phyloP scores from a whole-genome alignment of 2,113 vertebrate species.

The Hydrolagus affinis region DNA sequence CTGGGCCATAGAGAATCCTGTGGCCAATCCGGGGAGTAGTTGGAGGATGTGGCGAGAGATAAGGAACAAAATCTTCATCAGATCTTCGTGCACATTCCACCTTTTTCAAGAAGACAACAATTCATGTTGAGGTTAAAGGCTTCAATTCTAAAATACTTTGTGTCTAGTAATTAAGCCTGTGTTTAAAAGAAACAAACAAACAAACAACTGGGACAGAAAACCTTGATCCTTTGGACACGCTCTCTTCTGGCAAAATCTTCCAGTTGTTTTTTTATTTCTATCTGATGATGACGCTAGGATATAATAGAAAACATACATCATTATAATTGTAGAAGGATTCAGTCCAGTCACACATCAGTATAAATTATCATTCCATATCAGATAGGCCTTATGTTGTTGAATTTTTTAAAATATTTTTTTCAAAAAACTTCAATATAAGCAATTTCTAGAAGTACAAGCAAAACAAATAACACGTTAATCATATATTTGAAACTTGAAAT shows the following conservation, averaged over 20 bases:
- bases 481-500: no score
- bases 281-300: constrained; percentile 64
- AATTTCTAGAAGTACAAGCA: no score
- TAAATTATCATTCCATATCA: no score
- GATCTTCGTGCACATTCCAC: constrained; percentile 50
- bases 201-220: constrained; percentile 39
- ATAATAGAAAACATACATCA: neutral
- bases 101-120: constrained; percentile 49
- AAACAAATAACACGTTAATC: no score
- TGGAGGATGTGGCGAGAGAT: constrained; percentile 65
- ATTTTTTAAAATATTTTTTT: no score
- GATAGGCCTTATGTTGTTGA: no score
- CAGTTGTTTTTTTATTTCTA: constrained; percentile 64
- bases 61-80: constrained; percentile 46
- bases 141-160: neutral
- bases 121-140: neutral
- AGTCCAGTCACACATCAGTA: no score
- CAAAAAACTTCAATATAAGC: no score
- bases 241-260: constrained; percentile 61
- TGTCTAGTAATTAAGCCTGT: neutral
- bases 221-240: constrained; percentile 64
- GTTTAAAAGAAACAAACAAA: neutral
- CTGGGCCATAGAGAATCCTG: constrained; percentile 42
- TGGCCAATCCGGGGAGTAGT: constrained; percentile 43
- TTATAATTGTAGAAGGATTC: neutral